A percentile compares a stretch with the other conserved stretches of the same genome.
Evolutionary conservation across 2,113 vertebrate genomes (phyloP).

Genomic region (Chlamydotis undulata): DNA sequence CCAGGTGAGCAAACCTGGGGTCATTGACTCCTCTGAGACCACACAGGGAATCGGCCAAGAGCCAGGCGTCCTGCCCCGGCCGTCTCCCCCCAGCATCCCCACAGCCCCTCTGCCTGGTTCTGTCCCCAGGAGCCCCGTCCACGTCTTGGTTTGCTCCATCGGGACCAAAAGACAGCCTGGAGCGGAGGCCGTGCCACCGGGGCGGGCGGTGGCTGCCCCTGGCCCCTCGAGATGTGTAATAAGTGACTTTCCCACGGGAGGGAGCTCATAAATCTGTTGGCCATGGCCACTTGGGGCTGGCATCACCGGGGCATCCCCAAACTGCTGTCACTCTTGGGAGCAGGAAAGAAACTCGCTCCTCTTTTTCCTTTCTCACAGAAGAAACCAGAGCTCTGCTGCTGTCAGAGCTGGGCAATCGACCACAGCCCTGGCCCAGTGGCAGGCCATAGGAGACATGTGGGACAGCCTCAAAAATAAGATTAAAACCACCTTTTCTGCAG

Average conservation of each 20-base stretch:
- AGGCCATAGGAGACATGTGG: accelerated
- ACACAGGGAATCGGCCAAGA: not conserved
- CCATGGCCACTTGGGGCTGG: accelerated
- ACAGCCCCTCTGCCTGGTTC: accelerated
- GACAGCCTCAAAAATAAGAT: not conserved
- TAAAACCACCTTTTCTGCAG: not conserved
- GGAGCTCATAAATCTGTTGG: not conserved
- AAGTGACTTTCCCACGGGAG: not conserved
- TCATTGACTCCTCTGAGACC: not conserved
- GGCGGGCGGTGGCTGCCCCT: not conserved
- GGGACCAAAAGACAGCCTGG: no score
- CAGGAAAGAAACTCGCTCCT: not conserved
- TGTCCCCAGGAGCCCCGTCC: accelerated
- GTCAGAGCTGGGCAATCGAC: accelerated
- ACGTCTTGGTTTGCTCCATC: not conserved
- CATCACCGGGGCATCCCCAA: accelerated
- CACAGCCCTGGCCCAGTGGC: no score
- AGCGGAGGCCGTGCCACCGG: accelerated
- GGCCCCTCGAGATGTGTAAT: not conserved
- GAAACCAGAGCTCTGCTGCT: not conserved
- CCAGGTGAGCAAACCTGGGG: not conserved
- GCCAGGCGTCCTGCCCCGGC: accelerated
- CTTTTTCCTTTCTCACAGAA: no score
- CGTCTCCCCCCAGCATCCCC: not conserved
- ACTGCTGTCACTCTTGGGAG: accelerated